These are phyloP conservation scores for Porites australiensis DNA, from an alignment of 64 coral and sea anemone genomes.

Conservation along the genomic window DNA sequence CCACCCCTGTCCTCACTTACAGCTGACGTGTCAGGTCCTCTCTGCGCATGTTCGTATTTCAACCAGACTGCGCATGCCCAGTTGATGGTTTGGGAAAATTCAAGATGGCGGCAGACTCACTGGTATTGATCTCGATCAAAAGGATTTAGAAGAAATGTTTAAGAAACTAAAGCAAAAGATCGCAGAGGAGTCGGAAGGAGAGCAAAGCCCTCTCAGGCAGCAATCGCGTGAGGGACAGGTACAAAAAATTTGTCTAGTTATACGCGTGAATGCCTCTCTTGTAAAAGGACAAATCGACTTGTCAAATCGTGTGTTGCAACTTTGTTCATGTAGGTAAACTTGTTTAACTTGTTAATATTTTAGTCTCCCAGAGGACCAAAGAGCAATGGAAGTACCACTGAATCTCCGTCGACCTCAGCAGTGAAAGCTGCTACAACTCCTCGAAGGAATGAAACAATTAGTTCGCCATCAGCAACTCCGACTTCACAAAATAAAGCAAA, in stretches of 20 bases:
- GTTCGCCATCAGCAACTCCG: not conserved
- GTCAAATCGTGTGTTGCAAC: not conserved
- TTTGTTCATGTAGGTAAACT: not conserved
- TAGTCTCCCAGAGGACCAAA: constrained; percentile 22
- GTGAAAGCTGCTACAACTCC: constrained; percentile 33
- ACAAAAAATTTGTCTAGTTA: constrained; percentile 30
- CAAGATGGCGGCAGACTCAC: constrained; percentile 89
- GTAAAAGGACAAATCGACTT: not conserved
- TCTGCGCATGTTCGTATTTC: constrained; percentile 59
- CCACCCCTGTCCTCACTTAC: not conserved
- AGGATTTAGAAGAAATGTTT: constrained; percentile 86
- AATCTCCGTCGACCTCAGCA: constrained; percentile 5
- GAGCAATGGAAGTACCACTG: constrained; percentile 22
- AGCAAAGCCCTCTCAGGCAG: constrained; percentile 71
- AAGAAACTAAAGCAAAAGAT: constrained; percentile 98
- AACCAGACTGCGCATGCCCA: constrained; percentile 58
- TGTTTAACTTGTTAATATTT: not conserved
- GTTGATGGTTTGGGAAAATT: constrained; percentile 10
- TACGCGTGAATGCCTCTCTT: constrained; percentile 19
- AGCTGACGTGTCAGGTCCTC: constrained; percentile 84
- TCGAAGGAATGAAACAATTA: not conserved
- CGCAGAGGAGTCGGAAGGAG: constrained; percentile 93
- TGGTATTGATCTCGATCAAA: constrained; percentile 59
- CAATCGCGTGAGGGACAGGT: constrained; percentile 41
- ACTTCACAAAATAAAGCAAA: constrained; percentile 26